phyloP scores from a whole-genome alignment of 2,888 invertebrate species.

The Synanthedon vespiformis region DNA sequence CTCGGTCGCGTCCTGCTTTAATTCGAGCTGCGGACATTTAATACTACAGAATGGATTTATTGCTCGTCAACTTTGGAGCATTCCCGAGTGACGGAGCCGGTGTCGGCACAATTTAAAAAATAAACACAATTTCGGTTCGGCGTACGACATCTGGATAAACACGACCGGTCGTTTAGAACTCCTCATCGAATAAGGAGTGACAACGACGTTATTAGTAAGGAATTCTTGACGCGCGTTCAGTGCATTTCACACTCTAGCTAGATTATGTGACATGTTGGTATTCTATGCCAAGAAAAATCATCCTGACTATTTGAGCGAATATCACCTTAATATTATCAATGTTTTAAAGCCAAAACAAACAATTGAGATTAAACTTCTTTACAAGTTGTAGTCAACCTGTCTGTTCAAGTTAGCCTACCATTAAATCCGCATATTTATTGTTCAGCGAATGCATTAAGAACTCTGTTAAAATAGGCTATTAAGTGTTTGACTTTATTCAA shows the following conservation, averaged over 20 bases:
- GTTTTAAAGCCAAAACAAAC: no score
- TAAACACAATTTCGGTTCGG: constrained; percentile 37
- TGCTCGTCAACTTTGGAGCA: constrained; percentile 33
- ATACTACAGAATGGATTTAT: constrained; percentile 49
- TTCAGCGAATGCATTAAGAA: constrained; percentile 18
- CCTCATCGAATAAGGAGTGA: constrained; percentile 41
- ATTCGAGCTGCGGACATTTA: constrained; percentile 32
- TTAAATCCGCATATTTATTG: constrained; percentile 2
- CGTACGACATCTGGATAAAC: constrained; percentile 40
- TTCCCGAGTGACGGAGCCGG: constrained; percentile 9
- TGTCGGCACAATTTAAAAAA: constrained; percentile 31
- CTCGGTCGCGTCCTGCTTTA: constrained; percentile 18
- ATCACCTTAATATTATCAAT: constrained; percentile 1
- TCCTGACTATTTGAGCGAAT: constrained; percentile 13
- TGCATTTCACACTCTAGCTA: constrained; percentile 14
- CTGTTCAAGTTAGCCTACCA: no score
- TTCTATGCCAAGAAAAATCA: constrained; percentile 26
- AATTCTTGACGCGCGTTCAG: constrained; percentile 25
- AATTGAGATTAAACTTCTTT: no score
- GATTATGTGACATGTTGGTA: constrained; percentile 30
- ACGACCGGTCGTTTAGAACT: constrained; percentile 14
- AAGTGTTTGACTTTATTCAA: constrained; percentile 34
- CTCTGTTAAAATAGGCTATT: constrained; percentile 23
- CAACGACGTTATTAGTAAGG: constrained; percentile 34
- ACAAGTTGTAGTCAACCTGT: no score